A percentile compares a stretch with the other conserved stretches of the same genome.
These are phyloP conservation scores for Fringilla coelebs DNA, from an alignment of 2,797 vertebrate species.

Conservation along the genomic window DNA sequence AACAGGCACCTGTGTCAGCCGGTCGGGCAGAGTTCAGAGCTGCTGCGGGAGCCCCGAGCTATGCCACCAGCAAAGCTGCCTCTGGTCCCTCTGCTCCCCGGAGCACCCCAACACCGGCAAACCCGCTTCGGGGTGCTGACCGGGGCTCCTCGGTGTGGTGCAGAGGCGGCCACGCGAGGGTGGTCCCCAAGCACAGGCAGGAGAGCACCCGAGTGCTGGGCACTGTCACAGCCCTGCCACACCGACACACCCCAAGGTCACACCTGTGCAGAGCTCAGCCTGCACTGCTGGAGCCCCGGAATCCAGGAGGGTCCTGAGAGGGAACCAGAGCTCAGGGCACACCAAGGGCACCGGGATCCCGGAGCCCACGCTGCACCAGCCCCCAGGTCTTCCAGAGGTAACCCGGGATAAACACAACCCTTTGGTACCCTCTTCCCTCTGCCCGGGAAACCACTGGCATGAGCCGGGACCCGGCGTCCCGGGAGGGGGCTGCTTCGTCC, in stretches of 20 bases:
- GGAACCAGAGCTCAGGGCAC: not conserved
- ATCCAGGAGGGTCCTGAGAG: not conserved
- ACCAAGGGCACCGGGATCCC: not conserved
- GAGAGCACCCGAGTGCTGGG: not conserved
- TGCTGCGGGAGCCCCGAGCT: not conserved
- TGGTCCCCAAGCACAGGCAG: not conserved
- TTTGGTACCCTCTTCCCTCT: not conserved
- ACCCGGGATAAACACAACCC: not conserved
- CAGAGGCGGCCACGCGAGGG: not conserved
- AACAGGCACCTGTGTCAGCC: not conserved
- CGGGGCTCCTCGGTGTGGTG: not conserved
- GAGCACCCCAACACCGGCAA: not conserved
- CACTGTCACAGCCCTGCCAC: not conserved
- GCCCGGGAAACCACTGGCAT: not conserved
- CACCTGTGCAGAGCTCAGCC: not conserved
- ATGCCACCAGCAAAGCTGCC: not conserved
- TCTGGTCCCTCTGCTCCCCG: not conserved
- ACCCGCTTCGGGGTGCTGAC: fast-evolving
- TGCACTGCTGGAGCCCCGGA: not conserved
- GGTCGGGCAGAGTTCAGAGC: not conserved
- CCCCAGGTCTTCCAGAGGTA: not conserved
- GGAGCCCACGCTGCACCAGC: not conserved
- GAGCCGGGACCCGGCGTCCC: not conserved
- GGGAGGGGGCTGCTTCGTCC: not conserved
- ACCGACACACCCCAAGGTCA: constrained; percentile 8